phyloP scores from a whole-genome alignment of 2,888 invertebrate species.

The Archips xylosteana region DNA sequence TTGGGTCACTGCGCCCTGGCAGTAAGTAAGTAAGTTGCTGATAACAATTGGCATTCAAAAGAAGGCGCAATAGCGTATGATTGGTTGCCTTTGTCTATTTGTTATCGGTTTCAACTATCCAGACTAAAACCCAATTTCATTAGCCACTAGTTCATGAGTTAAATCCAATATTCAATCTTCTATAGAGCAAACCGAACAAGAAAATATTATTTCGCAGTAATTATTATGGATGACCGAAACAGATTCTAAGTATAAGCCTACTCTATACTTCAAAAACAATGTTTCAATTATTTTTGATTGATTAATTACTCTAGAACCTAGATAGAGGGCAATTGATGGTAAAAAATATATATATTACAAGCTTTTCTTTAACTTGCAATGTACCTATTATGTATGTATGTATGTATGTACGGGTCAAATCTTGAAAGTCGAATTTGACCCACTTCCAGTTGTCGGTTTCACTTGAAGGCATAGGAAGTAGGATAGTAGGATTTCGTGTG shows the following conservation, averaged over 20 bases:
- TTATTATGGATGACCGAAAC: conserved; percentile 4
- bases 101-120: not conserved
- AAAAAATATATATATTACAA: too few relatives aligned
- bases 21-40: too few relatives aligned
- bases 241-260: not conserved
- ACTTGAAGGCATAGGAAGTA: too few relatives aligned
- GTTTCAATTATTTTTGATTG: not conserved
- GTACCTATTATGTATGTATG: too few relatives aligned
- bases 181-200: conserved; percentile 6
- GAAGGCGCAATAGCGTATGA: not conserved
- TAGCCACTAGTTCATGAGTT: conserved; percentile 16
- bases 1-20: too few relatives aligned
- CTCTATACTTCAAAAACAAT: not conserved
- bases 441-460: too few relatives aligned
- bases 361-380: too few relatives aligned
- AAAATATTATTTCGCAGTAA: conserved; percentile 7
- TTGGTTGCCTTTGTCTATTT: not conserved
- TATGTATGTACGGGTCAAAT: too few relatives aligned
- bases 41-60: not conserved
- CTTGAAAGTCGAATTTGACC: too few relatives aligned
- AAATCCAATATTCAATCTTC: conserved; percentile 24
- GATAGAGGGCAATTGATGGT: conserved; percentile 1
- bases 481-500: too few relatives aligned
- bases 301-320: not conserved
- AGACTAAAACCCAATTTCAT: conserved; percentile 20